These are phyloP conservation scores for Catharus ustulatus DNA, from an alignment of 2,797 vertebrate species.

Conservation along the genomic window DNA sequence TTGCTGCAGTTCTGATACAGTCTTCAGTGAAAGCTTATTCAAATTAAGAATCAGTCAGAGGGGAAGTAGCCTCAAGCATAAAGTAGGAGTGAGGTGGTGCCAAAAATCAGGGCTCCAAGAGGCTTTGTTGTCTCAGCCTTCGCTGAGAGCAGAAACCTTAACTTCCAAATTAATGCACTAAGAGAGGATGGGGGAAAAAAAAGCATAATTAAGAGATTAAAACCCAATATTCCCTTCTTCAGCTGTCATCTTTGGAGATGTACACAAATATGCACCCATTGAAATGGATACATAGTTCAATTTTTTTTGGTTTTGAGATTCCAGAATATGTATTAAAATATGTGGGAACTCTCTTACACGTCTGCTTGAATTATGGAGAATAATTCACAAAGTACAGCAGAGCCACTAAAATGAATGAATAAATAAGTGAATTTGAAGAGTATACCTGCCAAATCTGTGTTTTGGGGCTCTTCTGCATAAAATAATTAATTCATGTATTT, in stretches of 20 bases:
- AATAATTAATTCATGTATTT: conserved; percentile 51
- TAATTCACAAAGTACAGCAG: conserved; percentile 47
- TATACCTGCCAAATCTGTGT: conserved; percentile 18
- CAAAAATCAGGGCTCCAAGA: conserved; percentile 11
- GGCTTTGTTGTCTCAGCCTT: conserved; percentile 23
- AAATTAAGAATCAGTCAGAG: conserved; percentile 46
- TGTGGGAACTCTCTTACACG: background rate
- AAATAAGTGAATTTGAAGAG: conserved; percentile 25
- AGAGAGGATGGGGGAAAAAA: background rate
- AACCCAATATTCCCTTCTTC: conserved; percentile 7
- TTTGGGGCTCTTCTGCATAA: conserved; percentile 6
- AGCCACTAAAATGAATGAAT: conserved; percentile 52
- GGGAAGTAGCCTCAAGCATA: conserved; percentile 40
- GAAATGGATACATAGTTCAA: background rate
- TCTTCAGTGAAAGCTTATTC: conserved; percentile 47
- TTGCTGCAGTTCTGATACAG: conserved; percentile 30
- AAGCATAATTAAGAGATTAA: conserved; percentile 35
- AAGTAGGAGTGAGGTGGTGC: conserved; percentile 43
- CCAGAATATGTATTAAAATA: conserved; percentile 8
- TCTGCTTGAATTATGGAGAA: conserved; percentile 41
- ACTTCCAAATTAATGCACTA: conserved; percentile 4
- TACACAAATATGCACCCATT: background rate
- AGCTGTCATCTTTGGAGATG: conserved; percentile 46
- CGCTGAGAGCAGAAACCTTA: background rate
- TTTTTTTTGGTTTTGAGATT: background rate